A percentile compares a stretch with the other conserved stretches of the same genome.
phyloP scores from a whole-genome alignment of 2,888 invertebrate species.

The Mythimna ferrago region DNA sequence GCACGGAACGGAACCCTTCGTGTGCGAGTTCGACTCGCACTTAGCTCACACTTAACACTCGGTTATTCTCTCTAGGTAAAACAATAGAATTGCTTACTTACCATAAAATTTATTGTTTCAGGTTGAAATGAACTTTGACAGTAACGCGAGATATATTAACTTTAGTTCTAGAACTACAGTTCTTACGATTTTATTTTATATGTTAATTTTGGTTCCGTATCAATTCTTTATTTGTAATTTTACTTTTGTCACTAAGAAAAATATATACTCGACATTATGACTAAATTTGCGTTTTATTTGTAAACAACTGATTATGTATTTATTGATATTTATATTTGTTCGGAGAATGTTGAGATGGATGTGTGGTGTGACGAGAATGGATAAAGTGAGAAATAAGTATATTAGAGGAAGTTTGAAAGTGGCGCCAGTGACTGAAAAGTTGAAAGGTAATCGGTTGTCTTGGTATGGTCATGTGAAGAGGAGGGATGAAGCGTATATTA shows the following conservation, averaged over 20 bases:
- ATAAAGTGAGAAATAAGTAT: no score
- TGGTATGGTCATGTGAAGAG: no score
- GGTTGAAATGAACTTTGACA: conserved; percentile 36
- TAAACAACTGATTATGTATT: neutral
- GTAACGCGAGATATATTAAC: neutral
- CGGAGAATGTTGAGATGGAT: no score
- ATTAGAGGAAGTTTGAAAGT: no score
- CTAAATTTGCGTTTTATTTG: conserved; percentile 47
- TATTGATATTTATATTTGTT: no score
- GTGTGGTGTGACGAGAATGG: no score
- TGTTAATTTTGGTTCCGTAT: conserved; percentile 22
- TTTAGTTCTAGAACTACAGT: neutral
- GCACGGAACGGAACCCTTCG: no score
- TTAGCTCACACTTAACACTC: neutral
- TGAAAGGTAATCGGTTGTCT: no score
- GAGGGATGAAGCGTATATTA: no score
- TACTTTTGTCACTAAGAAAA: conserved; percentile 60
- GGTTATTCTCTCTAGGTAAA: neutral
- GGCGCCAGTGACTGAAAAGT: no score
- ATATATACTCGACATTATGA: conserved; percentile 79
- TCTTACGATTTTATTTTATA: conserved; percentile 12
- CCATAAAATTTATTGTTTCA: conserved; percentile 36
- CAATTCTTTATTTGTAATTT: conserved; percentile 13
- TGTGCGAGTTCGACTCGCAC: no score
- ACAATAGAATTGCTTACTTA: neutral